Evolutionary conservation across 2,888 invertebrate species (phyloP).

Genomic region (Crioceris asparagi): DNA sequence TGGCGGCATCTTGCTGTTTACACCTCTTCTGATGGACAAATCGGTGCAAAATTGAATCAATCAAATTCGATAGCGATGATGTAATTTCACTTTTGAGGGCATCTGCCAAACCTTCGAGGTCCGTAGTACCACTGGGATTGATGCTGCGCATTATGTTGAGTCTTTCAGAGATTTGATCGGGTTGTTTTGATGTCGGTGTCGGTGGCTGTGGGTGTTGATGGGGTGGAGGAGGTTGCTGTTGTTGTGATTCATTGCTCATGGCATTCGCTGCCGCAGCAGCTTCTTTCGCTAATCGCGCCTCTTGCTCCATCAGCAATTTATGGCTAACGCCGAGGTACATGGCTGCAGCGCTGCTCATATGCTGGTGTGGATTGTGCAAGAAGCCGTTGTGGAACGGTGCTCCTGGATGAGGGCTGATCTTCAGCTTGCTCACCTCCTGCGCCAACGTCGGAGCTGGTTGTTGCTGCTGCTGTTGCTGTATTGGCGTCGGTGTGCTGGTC

Average conservation of each 20-base stretch:
- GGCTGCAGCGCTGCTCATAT: slow-evolving; percentile 42
- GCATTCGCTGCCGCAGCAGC: slow-evolving; percentile 46
- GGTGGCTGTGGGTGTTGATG: slow-evolving; percentile 22
- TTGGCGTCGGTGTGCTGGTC: slow-evolving; percentile 38
- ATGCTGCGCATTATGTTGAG: slow-evolving; percentile 65
- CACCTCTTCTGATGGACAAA: slow-evolving; percentile 73
- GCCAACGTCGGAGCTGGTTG: slow-evolving; percentile 27
- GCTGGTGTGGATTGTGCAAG: slow-evolving; percentile 37
- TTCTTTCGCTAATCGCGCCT: slow-evolving; percentile 60
- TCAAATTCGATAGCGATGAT: slow-evolving; percentile 68
- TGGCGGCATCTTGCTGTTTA: slow-evolving; percentile 69
- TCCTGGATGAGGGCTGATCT: slow-evolving; percentile 36
- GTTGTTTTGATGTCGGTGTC: slow-evolving; percentile 37
- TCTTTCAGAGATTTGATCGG: slow-evolving; percentile 66
- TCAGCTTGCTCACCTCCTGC: slow-evolving; percentile 36
- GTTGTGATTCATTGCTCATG: slow-evolving; percentile 45
- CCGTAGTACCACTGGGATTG: slow-evolving; percentile 53
- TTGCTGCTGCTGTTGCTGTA: slow-evolving; percentile 24
- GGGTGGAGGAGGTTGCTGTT: slow-evolving; percentile 47
- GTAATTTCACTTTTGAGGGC: slow-evolving; percentile 84
- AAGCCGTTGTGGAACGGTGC: slow-evolving; percentile 39
- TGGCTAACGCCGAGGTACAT: slow-evolving; percentile 72
- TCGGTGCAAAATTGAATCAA: slow-evolving; percentile 79
- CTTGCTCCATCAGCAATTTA: slow-evolving; percentile 70
- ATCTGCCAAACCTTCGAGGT: slow-evolving; percentile 82